Evolutionary conservation across 2,113 vertebrate genomes (phyloP).

Genomic region (Xerus inauris): DNA sequence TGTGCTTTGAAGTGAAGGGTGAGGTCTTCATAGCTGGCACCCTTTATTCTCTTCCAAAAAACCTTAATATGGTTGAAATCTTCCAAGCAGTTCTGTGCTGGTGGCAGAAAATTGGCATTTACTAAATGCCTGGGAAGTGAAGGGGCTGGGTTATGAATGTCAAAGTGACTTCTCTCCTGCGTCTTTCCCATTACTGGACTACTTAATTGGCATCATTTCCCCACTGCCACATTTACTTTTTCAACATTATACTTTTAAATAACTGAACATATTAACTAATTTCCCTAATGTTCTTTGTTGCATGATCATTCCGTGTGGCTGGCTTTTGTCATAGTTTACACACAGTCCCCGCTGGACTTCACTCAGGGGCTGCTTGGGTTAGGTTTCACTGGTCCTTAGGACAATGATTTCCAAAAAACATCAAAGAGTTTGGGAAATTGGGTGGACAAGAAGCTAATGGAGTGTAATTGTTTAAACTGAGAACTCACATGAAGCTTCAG

Average conservation of each 20-base stretch:
- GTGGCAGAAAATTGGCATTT: neutral
- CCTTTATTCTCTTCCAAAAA: slow-evolving; percentile 42
- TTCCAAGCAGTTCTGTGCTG: neutral
- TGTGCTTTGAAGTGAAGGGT: slow-evolving; percentile 57
- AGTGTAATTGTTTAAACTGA: neutral
- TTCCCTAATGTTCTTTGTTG: slow-evolving; percentile 50
- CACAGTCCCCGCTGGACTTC: neutral
- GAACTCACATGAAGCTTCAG: neutral
- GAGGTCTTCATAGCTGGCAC: slow-evolving; percentile 44
- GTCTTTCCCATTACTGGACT: neutral
- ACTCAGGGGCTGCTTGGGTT: neutral
- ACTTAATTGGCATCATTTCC: slow-evolving; percentile 65
- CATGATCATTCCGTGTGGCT: neutral
- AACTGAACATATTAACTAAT: slow-evolving; percentile 58
- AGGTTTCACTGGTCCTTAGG: neutral
- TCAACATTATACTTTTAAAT: slow-evolving; percentile 62
- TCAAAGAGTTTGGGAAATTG: neutral
- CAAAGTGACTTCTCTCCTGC: slow-evolving; percentile 24
- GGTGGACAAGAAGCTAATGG: neutral
- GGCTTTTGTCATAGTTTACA: slow-evolving; percentile 51
- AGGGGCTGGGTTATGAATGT: neutral
- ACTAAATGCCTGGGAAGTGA: neutral
- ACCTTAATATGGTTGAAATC: neutral
- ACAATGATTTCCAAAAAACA: neutral
- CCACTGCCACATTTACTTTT: slow-evolving; percentile 36